These are phyloP conservation scores for Ericerus pela DNA, from an alignment of 1,140 invertebrate species.

Conservation along the genomic window DNA sequence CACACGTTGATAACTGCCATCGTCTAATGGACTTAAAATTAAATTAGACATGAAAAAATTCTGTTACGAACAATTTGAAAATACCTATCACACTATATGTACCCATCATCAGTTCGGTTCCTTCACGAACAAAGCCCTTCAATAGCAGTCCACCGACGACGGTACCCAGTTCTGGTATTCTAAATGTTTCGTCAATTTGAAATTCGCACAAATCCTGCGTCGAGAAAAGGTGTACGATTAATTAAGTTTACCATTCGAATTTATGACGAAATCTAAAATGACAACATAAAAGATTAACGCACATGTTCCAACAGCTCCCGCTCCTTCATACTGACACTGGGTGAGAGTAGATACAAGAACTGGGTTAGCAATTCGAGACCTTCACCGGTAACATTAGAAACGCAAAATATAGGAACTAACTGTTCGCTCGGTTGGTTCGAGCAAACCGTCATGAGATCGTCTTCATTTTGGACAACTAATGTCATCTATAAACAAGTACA, in stretches of 20 bases:
- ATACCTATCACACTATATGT: constrained; percentile 5
- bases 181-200: constrained; percentile 86
- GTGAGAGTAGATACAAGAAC: constrained; percentile 59
- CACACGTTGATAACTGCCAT: constrained; percentile 65
- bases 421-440: constrained; percentile 43
- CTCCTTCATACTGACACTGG: constrained; percentile 49
- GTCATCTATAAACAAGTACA: constrained; percentile 33
- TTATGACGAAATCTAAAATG: neutral
- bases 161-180: constrained; percentile 49
- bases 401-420: constrained; percentile 73
- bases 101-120: constrained; percentile 56
- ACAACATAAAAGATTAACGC: constrained; percentile 16
- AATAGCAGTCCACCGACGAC: constrained; percentile 75
- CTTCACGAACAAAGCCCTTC: constrained; percentile 73
- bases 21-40: constrained; percentile 54
- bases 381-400: constrained; percentile 87
- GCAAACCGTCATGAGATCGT: constrained; percentile 55
- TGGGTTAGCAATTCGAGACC: constrained; percentile 64
- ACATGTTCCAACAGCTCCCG: constrained; percentile 53
- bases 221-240: neutral
- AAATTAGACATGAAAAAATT: neutral
- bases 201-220: constrained; percentile 38
- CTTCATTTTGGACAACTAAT: constrained; percentile 41
- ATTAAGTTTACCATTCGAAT: neutral
- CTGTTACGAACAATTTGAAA: neutral